Evolutionary conservation across 2,888 invertebrate genomes (phyloP).

Genomic region (Ctena decussata): DNA sequence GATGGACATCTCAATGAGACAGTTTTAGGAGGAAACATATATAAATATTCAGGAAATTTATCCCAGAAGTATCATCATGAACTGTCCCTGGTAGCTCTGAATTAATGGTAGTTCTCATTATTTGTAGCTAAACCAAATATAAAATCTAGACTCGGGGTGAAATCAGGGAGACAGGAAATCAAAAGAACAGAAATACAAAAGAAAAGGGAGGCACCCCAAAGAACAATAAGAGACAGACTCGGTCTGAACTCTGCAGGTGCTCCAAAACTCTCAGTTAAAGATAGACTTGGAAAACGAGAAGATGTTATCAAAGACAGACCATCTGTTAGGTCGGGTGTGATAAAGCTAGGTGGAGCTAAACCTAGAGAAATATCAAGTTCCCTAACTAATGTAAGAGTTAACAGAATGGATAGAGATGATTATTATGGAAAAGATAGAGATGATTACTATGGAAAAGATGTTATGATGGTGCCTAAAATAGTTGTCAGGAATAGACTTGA

Average conservation of each 20-base stretch:
- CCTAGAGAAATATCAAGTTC: not conserved
- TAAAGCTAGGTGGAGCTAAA: slow-evolving; percentile 34
- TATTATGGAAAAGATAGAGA: not conserved
- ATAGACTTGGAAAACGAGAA: slow-evolving; percentile 1
- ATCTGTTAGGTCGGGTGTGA: slow-evolving; percentile 40
- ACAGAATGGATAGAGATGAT: not conserved
- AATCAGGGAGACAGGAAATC: slow-evolving; percentile 9
- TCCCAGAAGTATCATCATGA: too few relatives aligned
- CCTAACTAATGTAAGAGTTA: not conserved
- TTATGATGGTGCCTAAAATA: slow-evolving; percentile 54
- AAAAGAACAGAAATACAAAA: slow-evolving; percentile 16
- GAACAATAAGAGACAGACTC: slow-evolving; percentile 52
- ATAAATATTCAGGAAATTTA: too few relatives aligned
- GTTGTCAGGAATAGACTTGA: slow-evolving; percentile 44
- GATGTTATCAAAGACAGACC: not conserved
- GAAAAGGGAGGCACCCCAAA: not conserved
- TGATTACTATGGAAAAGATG: slow-evolving; percentile 16
- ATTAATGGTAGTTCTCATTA: not conserved
- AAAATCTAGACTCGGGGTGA: slow-evolving; percentile 57
- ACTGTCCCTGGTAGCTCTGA: too few relatives aligned
- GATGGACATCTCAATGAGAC: too few relatives aligned
- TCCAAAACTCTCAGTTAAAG: not conserved
- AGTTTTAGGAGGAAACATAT: too few relatives aligned
- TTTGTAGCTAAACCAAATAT: slow-evolving; percentile 54
- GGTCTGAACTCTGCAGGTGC: not conserved